These are phyloP conservation scores for Caenorhabditis sp. DNA, from an alignment of 2,888 invertebrate species.

Conservation along the genomic window DNA sequence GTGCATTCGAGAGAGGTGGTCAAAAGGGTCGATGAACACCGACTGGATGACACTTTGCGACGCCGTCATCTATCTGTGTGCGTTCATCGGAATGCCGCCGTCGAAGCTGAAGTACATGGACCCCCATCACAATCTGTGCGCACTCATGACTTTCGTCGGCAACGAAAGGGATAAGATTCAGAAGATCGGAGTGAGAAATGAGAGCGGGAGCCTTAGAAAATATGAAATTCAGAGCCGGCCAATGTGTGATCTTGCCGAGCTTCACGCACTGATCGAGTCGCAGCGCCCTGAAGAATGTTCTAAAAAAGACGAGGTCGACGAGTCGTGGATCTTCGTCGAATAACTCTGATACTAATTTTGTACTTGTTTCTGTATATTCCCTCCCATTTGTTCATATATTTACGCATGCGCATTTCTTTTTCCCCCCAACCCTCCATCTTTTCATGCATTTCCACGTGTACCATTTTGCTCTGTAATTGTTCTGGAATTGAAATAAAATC, in stretches of 20 bases:
- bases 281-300: constrained; percentile 25
- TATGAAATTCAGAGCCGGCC: constrained; percentile 32
- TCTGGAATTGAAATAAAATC: too few species aligned
- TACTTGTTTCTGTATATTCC: constrained; percentile 30
- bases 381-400: constrained; percentile 5
- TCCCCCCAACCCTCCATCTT: not conserved
- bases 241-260: constrained; percentile 33
- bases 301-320: constrained; percentile 42
- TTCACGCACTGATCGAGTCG: constrained; percentile 29
- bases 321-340: constrained; percentile 55
- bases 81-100: constrained; percentile 39
- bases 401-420: not conserved
- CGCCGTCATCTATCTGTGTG: constrained; percentile 43
- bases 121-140: constrained; percentile 48
- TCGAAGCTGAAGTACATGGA: constrained; percentile 24
- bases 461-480: too few species aligned
- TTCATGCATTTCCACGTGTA: constrained; percentile 15
- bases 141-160: constrained; percentile 27
- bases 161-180: constrained; percentile 21
- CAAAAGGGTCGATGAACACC: constrained; percentile 27
- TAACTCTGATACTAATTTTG: constrained; percentile 1
- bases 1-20: constrained; percentile 44
- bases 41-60: constrained; percentile 55
- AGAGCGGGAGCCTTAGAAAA: too few species aligned
- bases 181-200: constrained; percentile 26